A percentile compares a stretch with the other conserved stretches of the same genome.
These are phyloP conservation scores for Pseudopleuronectes americanus DNA, from an alignment of 2,797 vertebrate genomes.

Conservation along the genomic window DNA sequence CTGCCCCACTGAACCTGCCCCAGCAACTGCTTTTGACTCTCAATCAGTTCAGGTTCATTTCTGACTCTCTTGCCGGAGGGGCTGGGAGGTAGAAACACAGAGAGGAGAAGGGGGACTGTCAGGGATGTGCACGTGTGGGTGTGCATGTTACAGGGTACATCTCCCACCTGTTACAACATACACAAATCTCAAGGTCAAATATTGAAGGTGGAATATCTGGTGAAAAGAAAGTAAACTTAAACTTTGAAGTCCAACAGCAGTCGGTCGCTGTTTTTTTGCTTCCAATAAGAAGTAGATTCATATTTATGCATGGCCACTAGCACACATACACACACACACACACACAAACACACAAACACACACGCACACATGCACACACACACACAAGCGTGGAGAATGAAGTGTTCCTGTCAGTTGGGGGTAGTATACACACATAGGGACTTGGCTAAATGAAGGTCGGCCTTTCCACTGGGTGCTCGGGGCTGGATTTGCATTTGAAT, in stretches of 20 bases:
- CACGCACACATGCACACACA: constrained; percentile 15
- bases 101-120: constrained; percentile 57
- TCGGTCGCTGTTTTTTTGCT: not conserved
- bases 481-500: constrained; percentile 85
- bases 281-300: constrained; percentile 19
- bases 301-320: constrained; percentile 32
- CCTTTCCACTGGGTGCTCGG: constrained; percentile 71
- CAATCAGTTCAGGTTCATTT: constrained; percentile 82
- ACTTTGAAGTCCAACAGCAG: not conserved
- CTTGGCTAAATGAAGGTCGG: constrained; percentile 77
- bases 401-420: constrained; percentile 68
- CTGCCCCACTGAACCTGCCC: constrained; percentile 78
- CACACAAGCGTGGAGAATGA: constrained; percentile 57
- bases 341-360: constrained; percentile 10
- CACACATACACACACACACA: constrained; percentile 8
- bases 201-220: not conserved
- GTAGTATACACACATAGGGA: constrained; percentile 61
- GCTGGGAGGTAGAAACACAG: constrained; percentile 73
- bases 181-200: constrained; percentile 18
- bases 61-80: constrained; percentile 64
- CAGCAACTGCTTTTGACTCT: constrained; percentile 83
- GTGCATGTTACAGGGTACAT: constrained; percentile 31
- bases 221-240: constrained; percentile 1
- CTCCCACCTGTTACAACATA: constrained; percentile 23
- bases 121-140: constrained; percentile 43